Percentiles rank a stretch among this genome's conserved stretches.
Evolutionary conservation across 2,888 invertebrate genomes (phyloP).

Genomic region (Chrysina gloriosa): DNA sequence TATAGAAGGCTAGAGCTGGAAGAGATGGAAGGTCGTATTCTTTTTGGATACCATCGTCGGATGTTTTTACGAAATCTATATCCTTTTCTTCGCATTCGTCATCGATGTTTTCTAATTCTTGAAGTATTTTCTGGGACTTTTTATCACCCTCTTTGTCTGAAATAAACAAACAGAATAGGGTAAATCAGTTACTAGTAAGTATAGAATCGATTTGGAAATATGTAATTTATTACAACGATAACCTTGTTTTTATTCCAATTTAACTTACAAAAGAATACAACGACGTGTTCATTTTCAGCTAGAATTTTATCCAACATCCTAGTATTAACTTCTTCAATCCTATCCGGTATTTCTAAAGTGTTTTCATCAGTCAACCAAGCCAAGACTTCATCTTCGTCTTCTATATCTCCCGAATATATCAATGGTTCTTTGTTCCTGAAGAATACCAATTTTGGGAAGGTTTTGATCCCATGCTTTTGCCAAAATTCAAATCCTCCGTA

Average conservation of each 20-base stretch:
- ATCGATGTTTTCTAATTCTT: constrained; percentile 91
- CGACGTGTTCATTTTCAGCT: constrained; percentile 87
- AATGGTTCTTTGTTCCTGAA: constrained; percentile 93
- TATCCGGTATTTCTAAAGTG: constrained; percentile 90
- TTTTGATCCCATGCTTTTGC: constrained; percentile 88
- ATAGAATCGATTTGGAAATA: too few species aligned
- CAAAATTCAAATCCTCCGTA: constrained; percentile 84
- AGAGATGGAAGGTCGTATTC: constrained; percentile 87
- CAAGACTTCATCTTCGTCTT: constrained; percentile 91
- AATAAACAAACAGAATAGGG: too few species aligned
- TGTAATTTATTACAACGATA: background rate
- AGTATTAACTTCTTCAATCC: constrained; percentile 91
- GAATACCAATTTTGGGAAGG: constrained; percentile 87
- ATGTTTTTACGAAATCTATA: constrained; percentile 92
- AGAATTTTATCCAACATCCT: constrained; percentile 92
- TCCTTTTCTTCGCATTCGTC: constrained; percentile 93
- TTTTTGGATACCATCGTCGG: constrained; percentile 86
- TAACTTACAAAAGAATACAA: constrained; percentile 91
- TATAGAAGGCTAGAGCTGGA: constrained; percentile 87
- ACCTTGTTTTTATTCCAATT: constrained; percentile 29
- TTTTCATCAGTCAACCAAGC: constrained; percentile 93
- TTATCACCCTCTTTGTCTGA: constrained; percentile 90
- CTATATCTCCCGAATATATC: constrained; percentile 83
- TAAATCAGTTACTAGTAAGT: too few species aligned
- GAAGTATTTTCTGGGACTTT: constrained; percentile 87